These are phyloP conservation scores for Oligia fasciuncula DNA, from an alignment of 2,888 invertebrate species.

Conservation along the genomic window DNA sequence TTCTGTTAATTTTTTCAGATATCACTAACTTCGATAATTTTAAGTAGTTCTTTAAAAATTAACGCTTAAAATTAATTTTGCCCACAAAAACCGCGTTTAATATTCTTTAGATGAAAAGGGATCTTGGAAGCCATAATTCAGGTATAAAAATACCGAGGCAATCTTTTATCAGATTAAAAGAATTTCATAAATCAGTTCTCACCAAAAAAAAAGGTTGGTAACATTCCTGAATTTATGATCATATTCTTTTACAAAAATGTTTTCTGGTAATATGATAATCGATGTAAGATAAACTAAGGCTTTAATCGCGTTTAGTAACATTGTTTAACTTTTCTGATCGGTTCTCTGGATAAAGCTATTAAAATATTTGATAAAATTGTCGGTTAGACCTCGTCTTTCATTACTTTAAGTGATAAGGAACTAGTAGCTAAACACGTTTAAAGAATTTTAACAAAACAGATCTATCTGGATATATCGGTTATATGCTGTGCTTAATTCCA, in stretches of 20 bases:
- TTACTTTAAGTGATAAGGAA: neutral
- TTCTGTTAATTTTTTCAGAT: neutral
- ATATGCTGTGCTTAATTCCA: neutral
- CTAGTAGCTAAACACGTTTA: neutral
- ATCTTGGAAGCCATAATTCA: slow-evolving; percentile 61
- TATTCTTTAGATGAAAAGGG: slow-evolving; percentile 51
- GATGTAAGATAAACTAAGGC: slow-evolving; percentile 28
- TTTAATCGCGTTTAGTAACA: neutral
- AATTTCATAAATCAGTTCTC: slow-evolving; percentile 66
- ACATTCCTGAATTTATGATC: slow-evolving; percentile 60
- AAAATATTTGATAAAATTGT: neutral
- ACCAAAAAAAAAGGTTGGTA: slow-evolving; percentile 50
- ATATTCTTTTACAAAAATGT: slow-evolving; percentile 58
- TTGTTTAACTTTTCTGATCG: slow-evolving; percentile 1
- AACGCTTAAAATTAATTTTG: neutral
- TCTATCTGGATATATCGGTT: neutral
- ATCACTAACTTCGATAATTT: slow-evolving; percentile 10
- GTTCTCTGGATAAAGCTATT: neutral
- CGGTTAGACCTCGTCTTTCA: neutral
- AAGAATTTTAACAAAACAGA: neutral
- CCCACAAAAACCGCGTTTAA: slow-evolving; percentile 42
- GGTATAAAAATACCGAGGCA: slow-evolving; percentile 61
- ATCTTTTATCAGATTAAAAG: slow-evolving; percentile 68
- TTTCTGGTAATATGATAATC: slow-evolving; percentile 54
- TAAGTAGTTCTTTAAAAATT: neutral